A percentile compares a stretch with the other conserved stretches of the same genome.
Evolutionary conservation across 2,113 vertebrate species (phyloP).

Genomic region (Alaudala cheleensis): DNA sequence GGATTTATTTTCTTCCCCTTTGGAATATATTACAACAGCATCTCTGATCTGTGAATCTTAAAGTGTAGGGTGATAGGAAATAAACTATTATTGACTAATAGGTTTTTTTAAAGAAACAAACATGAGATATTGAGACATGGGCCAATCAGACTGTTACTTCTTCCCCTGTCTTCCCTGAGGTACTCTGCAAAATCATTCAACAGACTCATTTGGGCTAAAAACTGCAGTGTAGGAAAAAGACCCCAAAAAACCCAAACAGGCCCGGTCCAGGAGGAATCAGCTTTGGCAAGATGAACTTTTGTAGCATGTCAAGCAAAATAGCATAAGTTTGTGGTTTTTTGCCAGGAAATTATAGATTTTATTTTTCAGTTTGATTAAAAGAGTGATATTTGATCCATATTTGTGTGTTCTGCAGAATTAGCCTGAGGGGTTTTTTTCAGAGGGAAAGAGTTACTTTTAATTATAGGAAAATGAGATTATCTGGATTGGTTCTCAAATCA

Average conservation of each 20-base stretch:
- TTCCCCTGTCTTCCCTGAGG: background rate
- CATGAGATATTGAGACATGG: background rate
- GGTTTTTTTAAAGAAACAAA: background rate
- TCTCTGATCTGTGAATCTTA: background rate
- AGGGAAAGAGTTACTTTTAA: background rate
- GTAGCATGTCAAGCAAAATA: background rate
- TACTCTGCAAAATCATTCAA: slow-evolving; percentile 2
- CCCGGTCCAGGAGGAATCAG: background rate
- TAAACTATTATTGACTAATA: background rate
- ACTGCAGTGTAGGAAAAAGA: background rate
- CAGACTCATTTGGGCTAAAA: background rate
- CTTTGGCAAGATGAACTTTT: background rate
- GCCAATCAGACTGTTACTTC: background rate
- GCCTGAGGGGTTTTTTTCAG: background rate
- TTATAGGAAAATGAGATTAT: background rate
- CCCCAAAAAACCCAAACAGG: no score
- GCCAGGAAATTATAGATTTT: background rate
- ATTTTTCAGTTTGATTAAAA: background rate
- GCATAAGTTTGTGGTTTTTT: background rate
- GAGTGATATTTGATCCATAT: background rate
- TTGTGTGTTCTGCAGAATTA: background rate
- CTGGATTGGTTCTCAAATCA: background rate
- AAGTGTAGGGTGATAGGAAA: background rate
- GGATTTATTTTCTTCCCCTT: background rate
- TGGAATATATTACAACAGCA: background rate